Conservation (phyloP, 2,797 vertebrate species). For the Notoglanidium macrostoma region DNA sequence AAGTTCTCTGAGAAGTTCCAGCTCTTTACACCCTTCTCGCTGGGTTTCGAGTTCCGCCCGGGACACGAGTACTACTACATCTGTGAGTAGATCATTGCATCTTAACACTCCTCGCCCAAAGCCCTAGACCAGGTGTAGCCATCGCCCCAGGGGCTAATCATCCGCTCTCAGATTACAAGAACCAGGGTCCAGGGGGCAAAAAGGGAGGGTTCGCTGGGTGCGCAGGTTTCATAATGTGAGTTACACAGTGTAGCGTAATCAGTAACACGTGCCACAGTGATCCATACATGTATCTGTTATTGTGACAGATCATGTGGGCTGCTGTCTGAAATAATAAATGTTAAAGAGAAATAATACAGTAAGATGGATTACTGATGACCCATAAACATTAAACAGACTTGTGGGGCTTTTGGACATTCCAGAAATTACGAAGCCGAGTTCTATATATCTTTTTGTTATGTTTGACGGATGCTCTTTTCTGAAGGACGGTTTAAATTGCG, state of each 20-base stretch:
- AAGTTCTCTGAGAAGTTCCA: conserved; percentile 98
- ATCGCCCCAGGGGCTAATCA: conserved; percentile 39
- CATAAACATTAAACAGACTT: neutral
- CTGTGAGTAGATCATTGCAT: conserved; percentile 78
- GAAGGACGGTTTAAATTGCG: conserved; percentile 26
- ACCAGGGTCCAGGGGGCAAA: conserved; percentile 40
- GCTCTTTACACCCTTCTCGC: conserved; percentile 95
- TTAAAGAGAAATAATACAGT: conserved; percentile 30
- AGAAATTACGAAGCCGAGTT: neutral
- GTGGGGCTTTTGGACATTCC: neutral
- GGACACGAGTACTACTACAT: conserved; percentile 96
- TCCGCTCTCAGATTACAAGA: conserved; percentile 52
- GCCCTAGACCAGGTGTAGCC: conserved; percentile 40
- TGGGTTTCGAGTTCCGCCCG: conserved; percentile 94
- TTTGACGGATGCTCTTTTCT: conserved; percentile 24
- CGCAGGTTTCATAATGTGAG: conserved; percentile 10
- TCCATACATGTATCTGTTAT: conserved; percentile 37
- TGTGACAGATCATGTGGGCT: conserved; percentile 1
- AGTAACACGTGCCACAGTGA: conserved; percentile 37
- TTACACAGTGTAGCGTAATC: conserved; percentile 35
- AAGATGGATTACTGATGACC: neutral
- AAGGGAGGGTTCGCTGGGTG: conserved; percentile 27
- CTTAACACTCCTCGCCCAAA: conserved; percentile 8
- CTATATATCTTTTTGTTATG: conserved; percentile 12
- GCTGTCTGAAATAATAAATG: conserved; percentile 40